Percentiles rank a stretch among this genome's conserved stretches.
Evolutionary conservation across 2,797 vertebrate species (phyloP).

Genomic region (Typhlichthys subterraneus): DNA sequence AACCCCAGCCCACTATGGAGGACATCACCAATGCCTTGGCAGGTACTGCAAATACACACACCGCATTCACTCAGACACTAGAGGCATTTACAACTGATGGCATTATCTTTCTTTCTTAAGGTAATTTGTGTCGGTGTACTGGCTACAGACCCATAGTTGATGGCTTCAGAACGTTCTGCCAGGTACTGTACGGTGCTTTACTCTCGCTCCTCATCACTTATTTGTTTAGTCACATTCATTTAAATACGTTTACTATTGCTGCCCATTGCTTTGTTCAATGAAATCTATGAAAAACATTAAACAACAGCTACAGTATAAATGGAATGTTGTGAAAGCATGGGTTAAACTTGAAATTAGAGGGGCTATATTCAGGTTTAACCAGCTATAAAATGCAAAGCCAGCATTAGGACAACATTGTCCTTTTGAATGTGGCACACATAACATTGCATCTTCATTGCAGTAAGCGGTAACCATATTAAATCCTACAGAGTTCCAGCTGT

Average conservation of each 20-base stretch:
- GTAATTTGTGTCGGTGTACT: slow-evolving; percentile 80
- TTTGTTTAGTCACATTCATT: background rate
- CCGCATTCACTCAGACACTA: slow-evolving; percentile 3
- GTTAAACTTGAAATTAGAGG: no score
- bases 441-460: no score
- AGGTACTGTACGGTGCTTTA: slow-evolving; percentile 45
- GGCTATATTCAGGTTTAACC: no score
- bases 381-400: no score
- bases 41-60: slow-evolving; percentile 57
- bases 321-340: no score
- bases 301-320: no score
- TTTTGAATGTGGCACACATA: no score
- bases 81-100: background rate
- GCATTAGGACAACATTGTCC: no score
- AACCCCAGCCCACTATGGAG: slow-evolving; percentile 76
- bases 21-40: slow-evolving; percentile 80
- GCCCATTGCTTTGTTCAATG: background rate
- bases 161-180: slow-evolving; percentile 76
- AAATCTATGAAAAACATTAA: background rate
- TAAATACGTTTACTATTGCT: background rate
- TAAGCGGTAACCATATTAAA: background rate
- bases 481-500: slow-evolving; percentile 53
- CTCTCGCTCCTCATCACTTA: no score
- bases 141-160: slow-evolving; percentile 80
- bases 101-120: slow-evolving; percentile 42